Base-by-base conservation (phyloP, 2,888 invertebrate genomes). In the Eilema sororculum region DNA sequence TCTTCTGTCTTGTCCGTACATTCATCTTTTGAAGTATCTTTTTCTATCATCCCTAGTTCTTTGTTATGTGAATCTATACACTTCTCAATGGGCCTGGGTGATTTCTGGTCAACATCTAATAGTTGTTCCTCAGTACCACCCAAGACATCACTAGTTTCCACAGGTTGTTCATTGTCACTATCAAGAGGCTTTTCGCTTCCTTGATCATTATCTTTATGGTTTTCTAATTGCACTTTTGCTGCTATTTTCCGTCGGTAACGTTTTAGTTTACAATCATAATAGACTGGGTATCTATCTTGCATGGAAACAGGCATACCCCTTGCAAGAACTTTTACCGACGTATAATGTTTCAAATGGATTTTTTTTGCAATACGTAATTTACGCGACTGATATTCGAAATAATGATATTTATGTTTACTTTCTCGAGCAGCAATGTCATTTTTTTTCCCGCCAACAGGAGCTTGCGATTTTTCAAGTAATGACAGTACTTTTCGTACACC, bases 251-350 rank as follows among this genome's bases (percentile, higher is more conserved):
- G 86, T 68, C 91, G 85, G 24, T 75, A 65, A 28, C 88, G 82
- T 69, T 89, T 92, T 52, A 95, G 82, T 75, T 90, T 90, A 78
- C 95, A 94, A 69, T 94, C 84, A 78, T 89, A 85, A 84, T 88
- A 90, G 25, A 94, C 91, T 28, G 94, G 93, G 83, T 95, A 94
- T 69, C 91, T 91, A 24, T 91, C 87, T 64, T 85, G 80, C 81
- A 89, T 83, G 1, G 87, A 80, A 37, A 60, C 25, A 8, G 92
- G 74, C 88, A 95, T 88, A 30, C 78, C 73, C 73, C 77, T 86
- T 20, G 88, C 90, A 25, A 84, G 62, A 41, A 95, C 94, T 80
- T 90, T 93, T 3, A 86, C 92, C 52, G 93, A 91, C 72, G 82
- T 87, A 75, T 86, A 95, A 80, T 95, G 92, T 69, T 89, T 86